Conservation (phyloP, 2,797 vertebrate genomes). For the Trichosurus vulpecula region DNA sequence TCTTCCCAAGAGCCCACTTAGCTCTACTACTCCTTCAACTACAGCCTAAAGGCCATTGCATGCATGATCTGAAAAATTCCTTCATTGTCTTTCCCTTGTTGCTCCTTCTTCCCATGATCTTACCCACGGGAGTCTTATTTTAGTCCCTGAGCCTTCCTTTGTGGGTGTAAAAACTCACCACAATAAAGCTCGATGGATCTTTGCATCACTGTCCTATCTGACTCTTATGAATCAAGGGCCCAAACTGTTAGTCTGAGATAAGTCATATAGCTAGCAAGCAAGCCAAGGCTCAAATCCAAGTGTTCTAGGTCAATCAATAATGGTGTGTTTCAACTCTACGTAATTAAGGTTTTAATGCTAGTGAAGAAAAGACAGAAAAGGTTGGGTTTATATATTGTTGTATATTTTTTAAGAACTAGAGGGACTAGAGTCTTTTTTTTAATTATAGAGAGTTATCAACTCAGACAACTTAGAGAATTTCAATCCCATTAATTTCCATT, state of each 20-base stretch:
- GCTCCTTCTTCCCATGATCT: not conserved
- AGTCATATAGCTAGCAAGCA: not conserved
- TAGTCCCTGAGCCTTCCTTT: not conserved
- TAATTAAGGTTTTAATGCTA: slow-evolving; percentile 31
- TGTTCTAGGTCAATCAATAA: slow-evolving; percentile 44
- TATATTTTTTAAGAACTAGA: slow-evolving; percentile 25
- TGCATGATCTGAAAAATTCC: not conserved
- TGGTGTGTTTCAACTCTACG: slow-evolving; percentile 21
- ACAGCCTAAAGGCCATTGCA: not conserved
- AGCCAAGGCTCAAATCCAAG: not conserved
- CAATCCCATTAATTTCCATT: slow-evolving; percentile 1
- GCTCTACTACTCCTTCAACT: not conserved
- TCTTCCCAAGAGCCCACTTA: not conserved
- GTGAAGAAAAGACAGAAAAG: not conserved
- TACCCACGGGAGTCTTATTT: not conserved
- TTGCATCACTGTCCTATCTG: not conserved
- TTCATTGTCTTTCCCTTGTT: not conserved
- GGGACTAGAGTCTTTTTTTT: slow-evolving; percentile 42
- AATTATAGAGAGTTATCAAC: slow-evolving; percentile 27
- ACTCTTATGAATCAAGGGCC: not conserved
- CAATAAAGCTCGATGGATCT: not conserved
- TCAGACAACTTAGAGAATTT: slow-evolving; percentile 32
- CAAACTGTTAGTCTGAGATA: not conserved
- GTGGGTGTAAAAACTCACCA: not conserved
- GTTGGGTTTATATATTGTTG: slow-evolving; percentile 34